phyloP scores from a whole-genome alignment of 2,888 invertebrate genomes.

The Netelia inedita region DNA sequence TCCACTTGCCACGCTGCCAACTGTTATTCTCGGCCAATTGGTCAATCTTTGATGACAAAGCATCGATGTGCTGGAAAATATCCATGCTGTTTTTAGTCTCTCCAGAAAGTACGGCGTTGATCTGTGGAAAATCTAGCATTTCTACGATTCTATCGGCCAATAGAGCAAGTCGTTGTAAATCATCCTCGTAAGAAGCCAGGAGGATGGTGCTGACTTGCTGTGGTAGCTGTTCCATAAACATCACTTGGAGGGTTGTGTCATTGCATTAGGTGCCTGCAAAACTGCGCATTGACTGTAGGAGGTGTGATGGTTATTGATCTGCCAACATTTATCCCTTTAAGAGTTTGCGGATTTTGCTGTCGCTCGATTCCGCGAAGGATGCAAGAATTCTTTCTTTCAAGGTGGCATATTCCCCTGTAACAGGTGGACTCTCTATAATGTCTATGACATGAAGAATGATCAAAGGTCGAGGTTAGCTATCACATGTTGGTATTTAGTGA shows the following conservation, averaged over 20 bases:
- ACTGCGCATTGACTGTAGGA: conserved; percentile 45
- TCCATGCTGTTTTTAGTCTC: background rate
- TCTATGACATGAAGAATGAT: too few relatives aligned
- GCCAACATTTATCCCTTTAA: conserved; percentile 14
- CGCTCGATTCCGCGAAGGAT: conserved; percentile 23
- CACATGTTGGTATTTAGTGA: conserved; percentile 42
- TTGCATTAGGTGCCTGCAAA: conserved; percentile 17
- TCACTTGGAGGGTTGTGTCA: conserved; percentile 3
- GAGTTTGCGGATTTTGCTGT: background rate
- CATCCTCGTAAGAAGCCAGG: conserved; percentile 1
- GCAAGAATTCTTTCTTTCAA: too few relatives aligned
- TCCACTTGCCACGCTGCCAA: background rate
- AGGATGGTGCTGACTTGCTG: conserved; percentile 45
- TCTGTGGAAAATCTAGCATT: background rate
- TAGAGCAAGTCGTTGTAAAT: conserved; percentile 31
- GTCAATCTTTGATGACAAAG: conserved; percentile 13
- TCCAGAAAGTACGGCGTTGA: background rate
- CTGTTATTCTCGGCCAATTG: background rate
- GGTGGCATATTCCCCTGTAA: too few relatives aligned
- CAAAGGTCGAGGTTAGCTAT: conserved; percentile 50
- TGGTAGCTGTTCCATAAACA: conserved; percentile 51
- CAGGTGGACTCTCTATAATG: too few relatives aligned
- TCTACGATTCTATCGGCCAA: conserved; percentile 60
- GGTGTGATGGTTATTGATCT: conserved; percentile 45
- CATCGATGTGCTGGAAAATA: background rate